Percentiles rank a stretch among this genome's conserved stretches.
These are phyloP conservation scores for Coelopa frigida DNA, from an alignment of 1,140 invertebrate genomes.

Conservation along the genomic window DNA sequence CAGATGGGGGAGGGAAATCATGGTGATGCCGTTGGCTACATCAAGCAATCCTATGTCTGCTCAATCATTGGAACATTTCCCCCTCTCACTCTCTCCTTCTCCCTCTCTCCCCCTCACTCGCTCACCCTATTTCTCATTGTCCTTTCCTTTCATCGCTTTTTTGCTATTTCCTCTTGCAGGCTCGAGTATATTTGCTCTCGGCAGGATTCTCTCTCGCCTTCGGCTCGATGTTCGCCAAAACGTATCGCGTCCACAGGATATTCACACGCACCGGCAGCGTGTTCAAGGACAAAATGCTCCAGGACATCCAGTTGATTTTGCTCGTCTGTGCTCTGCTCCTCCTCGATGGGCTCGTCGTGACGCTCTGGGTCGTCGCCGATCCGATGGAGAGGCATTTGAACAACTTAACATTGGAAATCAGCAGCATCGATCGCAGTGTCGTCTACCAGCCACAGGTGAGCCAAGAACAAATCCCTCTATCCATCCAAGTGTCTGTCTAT, in stretches of 20 bases:
- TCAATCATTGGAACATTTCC: no score
- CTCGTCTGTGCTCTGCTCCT: constrained; percentile 69
- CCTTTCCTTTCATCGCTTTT: background rate
- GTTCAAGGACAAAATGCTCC: constrained; percentile 63
- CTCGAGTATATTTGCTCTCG: constrained; percentile 77
- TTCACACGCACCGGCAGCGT: constrained; percentile 61
- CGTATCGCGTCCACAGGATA: constrained; percentile 78
- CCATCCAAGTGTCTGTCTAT: no score
- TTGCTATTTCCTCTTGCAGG: constrained; percentile 48
- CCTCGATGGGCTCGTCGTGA: constrained; percentile 71
- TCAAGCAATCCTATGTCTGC: no score
- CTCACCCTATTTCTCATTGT: constrained; percentile 1
- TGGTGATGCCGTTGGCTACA: no score
- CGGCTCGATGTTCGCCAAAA: constrained; percentile 86
- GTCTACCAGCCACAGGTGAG: constrained; percentile 80
- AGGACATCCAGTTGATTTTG: constrained; percentile 75
- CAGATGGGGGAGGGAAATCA: no score
- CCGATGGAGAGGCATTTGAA: constrained; percentile 76
- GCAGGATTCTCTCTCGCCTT: constrained; percentile 81
- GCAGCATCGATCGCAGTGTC: constrained; percentile 64
- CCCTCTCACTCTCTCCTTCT: no score
- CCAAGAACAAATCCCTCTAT: no score
- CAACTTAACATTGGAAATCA: constrained; percentile 76
- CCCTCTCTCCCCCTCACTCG: no score
- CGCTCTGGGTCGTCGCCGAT: constrained; percentile 72